Evolutionary conservation across 2,797 vertebrate genomes (phyloP).

Genomic region (Onychomys leucogaster): DNA sequence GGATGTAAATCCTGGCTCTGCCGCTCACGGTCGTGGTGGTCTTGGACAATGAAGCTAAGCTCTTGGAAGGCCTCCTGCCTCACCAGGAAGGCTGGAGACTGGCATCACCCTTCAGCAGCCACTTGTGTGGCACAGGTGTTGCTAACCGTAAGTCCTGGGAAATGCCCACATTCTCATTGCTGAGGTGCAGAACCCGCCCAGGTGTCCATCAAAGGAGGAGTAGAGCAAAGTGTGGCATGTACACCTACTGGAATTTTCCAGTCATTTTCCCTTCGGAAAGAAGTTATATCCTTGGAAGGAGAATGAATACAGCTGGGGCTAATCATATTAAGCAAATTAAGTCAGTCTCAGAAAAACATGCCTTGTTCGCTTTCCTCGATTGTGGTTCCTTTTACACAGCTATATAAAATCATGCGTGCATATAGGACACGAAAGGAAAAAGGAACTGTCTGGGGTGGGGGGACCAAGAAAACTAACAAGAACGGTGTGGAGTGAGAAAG

Average conservation of each 20-base stretch:
- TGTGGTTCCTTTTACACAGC: background rate
- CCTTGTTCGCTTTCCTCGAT: too few species aligned
- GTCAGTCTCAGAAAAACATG: background rate
- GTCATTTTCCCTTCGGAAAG: background rate
- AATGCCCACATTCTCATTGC: too few species aligned
- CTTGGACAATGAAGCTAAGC: background rate
- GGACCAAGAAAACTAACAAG: background rate
- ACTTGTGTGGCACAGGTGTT: background rate
- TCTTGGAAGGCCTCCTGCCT: background rate
- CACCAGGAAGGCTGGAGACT: background rate
- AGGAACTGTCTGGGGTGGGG: background rate
- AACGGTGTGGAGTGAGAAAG: too few species aligned
- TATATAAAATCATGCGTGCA: background rate
- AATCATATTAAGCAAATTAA: background rate
- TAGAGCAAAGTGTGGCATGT: fast-evolving
- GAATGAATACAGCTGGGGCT: too few species aligned
- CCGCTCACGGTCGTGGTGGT: background rate
- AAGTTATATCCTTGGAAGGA: background rate
- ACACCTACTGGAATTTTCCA: too few species aligned
- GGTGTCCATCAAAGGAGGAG: background rate
- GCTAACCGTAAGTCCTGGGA: background rate
- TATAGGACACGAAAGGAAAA: too few species aligned
- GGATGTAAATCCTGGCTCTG: background rate
- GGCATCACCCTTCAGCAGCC: background rate
- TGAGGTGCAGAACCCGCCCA: background rate